Base-by-base conservation (phyloP, 2,888 invertebrate genomes). In the Megalurothrips usitatus region DNA sequence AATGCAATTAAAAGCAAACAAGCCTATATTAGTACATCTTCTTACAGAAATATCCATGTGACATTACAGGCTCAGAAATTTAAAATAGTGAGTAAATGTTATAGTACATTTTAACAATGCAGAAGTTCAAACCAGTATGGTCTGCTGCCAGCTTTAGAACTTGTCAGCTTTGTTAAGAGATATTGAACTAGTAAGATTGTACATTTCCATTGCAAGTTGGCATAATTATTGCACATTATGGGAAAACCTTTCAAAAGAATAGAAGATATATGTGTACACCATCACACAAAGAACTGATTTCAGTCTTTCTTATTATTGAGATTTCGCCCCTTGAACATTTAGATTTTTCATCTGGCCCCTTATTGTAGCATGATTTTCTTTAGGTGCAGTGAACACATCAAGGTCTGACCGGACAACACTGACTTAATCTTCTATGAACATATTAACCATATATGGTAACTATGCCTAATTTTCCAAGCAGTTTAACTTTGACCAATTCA, bases 261-360 rank as follows among this genome's bases (percentile, higher is more conserved):
- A 43, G 34, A 43, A 43, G 34, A 43, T 43, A 43, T 4, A 43
- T 43, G 34, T 43, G 34, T 43, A 43, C 34, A 43, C 58, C 19
- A 58, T 17, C 58, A 58, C 58, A 58, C 58, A 58, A 58, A 58
- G 17, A 19, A 75, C 26, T 75, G 68, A 75, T 75, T 26, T 75
- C 68, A 75, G 68, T 75, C 68, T 75, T 75, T 26, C 12, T 26
- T 4, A 26, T 75, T 23, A 12, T 43, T 43, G 34, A 43, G 34
- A 43, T 43, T 43, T 43, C 34, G 6, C 34, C 34, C 34, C 14
- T 14, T 58, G n/a, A 58, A 58, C 58, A 17, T 14, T 58, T n/a
- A 58, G 58, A 58, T 58, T 58, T n/a, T 58, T 58, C 58, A 58
- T 58, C 58, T 58, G 58, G 58, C 58, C 58, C 58, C 58, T 19